Evolutionary conservation across 1,140 invertebrate genomes (phyloP).

Genomic region (Holcopasites calliopsidis): DNA sequence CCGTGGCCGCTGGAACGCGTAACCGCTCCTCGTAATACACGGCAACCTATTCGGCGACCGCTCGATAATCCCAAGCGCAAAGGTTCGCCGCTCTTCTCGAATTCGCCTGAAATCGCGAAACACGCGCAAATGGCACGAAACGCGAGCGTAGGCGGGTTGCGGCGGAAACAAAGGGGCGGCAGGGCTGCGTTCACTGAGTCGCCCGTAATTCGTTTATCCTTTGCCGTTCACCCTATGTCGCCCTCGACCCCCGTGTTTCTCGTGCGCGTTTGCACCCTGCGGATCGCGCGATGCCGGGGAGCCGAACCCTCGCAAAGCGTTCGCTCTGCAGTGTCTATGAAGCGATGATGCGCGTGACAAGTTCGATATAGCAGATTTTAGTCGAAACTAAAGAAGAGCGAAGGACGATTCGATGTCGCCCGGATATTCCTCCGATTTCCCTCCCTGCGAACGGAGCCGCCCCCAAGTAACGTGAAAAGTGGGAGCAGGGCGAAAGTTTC

Average conservation of each 20-base stretch:
- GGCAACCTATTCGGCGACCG: too few relatives aligned
- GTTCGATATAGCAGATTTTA: too few relatives aligned
- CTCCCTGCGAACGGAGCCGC: too few relatives aligned
- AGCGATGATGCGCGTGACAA: too few relatives aligned
- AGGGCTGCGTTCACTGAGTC: slow-evolving; percentile 34
- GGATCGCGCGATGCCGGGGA: neutral
- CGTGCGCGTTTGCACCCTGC: slow-evolving; percentile 12
- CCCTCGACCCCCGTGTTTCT: slow-evolving; percentile 10
- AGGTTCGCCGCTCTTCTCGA: neutral
- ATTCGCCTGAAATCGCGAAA: neutral
- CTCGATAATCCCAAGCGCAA: too few relatives aligned
- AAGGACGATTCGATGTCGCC: too few relatives aligned
- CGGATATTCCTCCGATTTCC: too few relatives aligned
- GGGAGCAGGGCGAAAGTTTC: too few relatives aligned
- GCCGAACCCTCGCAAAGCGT: neutral
- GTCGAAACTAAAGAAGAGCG: too few relatives aligned
- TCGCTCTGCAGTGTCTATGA: neutral
- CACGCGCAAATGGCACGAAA: neutral
- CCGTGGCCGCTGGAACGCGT: neutral
- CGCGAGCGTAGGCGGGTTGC: neutral
- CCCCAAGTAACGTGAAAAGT: too few relatives aligned
- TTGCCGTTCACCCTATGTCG: slow-evolving; percentile 16
- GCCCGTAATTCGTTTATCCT: slow-evolving; percentile 42
- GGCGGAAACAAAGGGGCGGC: neutral
- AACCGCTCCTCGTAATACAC: neutral